Evolutionary conservation across 2,797 vertebrate genomes (phyloP).

Genomic region (Lepus townsendii): DNA sequence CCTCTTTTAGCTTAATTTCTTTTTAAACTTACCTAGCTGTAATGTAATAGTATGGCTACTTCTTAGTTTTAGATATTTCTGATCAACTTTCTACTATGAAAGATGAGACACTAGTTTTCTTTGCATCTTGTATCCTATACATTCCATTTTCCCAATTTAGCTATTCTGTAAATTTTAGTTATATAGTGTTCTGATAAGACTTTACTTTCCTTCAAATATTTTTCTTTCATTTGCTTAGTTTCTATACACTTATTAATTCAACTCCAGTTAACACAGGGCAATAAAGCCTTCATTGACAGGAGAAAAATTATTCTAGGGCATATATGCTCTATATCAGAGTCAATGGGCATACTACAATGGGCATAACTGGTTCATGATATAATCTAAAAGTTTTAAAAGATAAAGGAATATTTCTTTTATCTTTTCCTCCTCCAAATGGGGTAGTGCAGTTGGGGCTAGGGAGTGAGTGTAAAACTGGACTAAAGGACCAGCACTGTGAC

Average conservation of each 20-base stretch:
- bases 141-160: not conserved
- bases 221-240: not conserved
- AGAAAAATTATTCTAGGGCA: not conserved
- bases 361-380: not conserved
- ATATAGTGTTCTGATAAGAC: too few species aligned
- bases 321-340: not conserved
- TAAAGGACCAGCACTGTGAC: too few species aligned
- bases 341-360: not conserved
- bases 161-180: too few species aligned
- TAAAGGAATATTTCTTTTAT: conserved; percentile 7
- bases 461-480: not conserved
- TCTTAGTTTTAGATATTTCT: conserved; percentile 4
- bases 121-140: not conserved
- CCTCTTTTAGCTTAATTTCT: not conserved
- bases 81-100: not conserved
- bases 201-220: not conserved
- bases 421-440: not conserved
- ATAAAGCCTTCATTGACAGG: not conserved
- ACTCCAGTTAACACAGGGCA: not conserved
- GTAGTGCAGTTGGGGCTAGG: not conserved
- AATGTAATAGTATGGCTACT: not conserved
- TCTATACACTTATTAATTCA: too few species aligned
- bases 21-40: not conserved
- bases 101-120: not conserved
- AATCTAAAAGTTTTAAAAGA: not conserved